Percentiles rank a stretch among this genome's conserved stretches.
phyloP scores from a whole-genome alignment of 2,113 vertebrate genomes.

The Terrapene triunguis region DNA sequence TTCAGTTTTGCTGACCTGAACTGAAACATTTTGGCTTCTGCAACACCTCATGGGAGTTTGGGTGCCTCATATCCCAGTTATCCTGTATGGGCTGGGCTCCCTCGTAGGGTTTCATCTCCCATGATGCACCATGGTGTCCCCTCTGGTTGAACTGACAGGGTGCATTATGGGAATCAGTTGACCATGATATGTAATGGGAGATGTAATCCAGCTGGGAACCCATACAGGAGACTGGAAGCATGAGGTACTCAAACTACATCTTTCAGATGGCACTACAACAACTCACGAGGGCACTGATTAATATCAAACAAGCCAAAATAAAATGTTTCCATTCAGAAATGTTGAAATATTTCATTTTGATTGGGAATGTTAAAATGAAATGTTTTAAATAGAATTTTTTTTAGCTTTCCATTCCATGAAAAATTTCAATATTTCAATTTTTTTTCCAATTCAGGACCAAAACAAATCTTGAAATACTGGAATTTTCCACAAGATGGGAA shows the following conservation, averaged over 20 bases:
- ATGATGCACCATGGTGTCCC: fast-evolving
- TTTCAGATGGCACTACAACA: background rate
- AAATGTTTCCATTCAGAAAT: background rate
- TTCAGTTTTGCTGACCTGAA: background rate
- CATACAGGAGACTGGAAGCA: background rate
- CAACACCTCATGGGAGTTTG: background rate
- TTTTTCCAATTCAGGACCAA: too few relatives aligned
- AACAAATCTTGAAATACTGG: too few relatives aligned
- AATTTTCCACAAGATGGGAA: too few relatives aligned
- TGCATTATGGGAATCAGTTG: background rate
- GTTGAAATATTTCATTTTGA: too few relatives aligned
- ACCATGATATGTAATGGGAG: fast-evolving
- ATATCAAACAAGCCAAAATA: background rate
- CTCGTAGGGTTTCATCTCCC: background rate
- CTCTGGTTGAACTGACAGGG: background rate
- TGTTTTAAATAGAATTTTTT: too few relatives aligned
- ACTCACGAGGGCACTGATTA: background rate
- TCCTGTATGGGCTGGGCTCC: background rate
- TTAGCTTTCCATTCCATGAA: too few relatives aligned
- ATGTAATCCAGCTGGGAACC: background rate
- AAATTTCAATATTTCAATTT: too few relatives aligned
- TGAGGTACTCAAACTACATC: fast-evolving
- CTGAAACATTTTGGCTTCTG: background rate
- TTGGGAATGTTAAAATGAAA: too few relatives aligned
- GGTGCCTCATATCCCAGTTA: fast-evolving